Evolutionary conservation across 2,113 vertebrate genomes (phyloP), one percentile per base, ranked within the genome.

Genomic region (Tauraco erythrolophus): DNA sequence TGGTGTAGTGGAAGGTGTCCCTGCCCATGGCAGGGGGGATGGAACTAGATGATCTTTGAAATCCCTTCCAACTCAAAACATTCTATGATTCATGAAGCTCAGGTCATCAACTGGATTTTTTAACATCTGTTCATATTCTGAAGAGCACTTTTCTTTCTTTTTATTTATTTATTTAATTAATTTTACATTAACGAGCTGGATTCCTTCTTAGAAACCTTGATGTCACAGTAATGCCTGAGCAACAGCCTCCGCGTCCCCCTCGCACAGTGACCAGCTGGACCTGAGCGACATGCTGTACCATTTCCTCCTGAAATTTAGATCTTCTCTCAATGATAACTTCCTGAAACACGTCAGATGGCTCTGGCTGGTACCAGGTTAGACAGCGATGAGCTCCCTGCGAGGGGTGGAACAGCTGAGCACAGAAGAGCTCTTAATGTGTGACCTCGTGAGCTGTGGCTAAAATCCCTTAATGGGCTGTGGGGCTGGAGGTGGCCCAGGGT

Each of bases 401-500:
- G 78, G 82, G 91, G 45, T 83, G 95, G 95, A 98, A 96, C 72
- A 85, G 66, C 93, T 95, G 87, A 94, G 82, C 43, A 12, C 70
- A 62, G 93, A 91, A 88, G 41, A 88, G 94, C 90, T 97, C 88
- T 96, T 97, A 82, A 95, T 87, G 87, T 9, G 14, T 8, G 58
- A 97, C 97, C 96, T 95, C 78, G 95, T 65, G 95, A 84, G 85
- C 43, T 65, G 85, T 50, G 84, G 88, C 92, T 94, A 18, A 94
- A 94, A 84, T 88, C 88, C 89, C 93, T 96, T 84, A 88, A 45
- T 10, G 89, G 93, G 10, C 80, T 37, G 51, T 2, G 14, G 96
- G 77, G 88, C 88, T 76, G 92, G 90, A 82, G 91, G 77, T 81
- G 25, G 43, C 35, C 76, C 74, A 56, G 57, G 27, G 19, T 37